These are phyloP conservation scores for Urocolius indicus DNA, from an alignment of 2,113 vertebrate species.

Conservation along the genomic window DNA sequence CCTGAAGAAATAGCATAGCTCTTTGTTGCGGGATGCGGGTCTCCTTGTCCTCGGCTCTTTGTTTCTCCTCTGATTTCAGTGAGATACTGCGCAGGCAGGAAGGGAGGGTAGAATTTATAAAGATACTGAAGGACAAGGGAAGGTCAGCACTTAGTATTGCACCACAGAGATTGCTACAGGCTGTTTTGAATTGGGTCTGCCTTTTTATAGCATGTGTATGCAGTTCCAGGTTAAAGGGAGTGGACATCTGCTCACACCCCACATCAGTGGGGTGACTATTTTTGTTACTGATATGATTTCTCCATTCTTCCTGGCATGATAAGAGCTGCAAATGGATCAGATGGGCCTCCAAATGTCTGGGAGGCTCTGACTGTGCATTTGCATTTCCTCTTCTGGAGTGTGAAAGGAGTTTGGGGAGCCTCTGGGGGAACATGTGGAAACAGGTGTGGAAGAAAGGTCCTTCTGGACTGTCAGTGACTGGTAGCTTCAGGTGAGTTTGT, in stretches of 20 bases:
- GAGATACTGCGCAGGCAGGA: neutral
- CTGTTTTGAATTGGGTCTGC: neutral
- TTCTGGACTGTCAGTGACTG: neutral
- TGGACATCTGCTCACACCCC: neutral
- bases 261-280: neutral
- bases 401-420: neutral
- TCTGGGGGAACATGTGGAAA: neutral
- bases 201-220: neutral
- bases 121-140: conserved; percentile 46
- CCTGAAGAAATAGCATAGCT: conserved; percentile 19
- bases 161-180: neutral
- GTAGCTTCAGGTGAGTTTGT: neutral
- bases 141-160: neutral
- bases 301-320: neutral
- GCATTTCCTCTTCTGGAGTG: neutral
- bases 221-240: neutral
- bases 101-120: conserved; percentile 30
- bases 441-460: neutral
- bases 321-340: neutral
- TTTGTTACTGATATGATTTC: neutral
- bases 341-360: neutral
- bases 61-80: conserved; percentile 51
- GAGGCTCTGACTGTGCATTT: neutral
- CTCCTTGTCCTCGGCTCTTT: conserved; percentile 1
- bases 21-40: conserved; percentile 3